phyloP scores from a whole-genome alignment of 2,113 vertebrate species.

The Ovibos moschatus region DNA sequence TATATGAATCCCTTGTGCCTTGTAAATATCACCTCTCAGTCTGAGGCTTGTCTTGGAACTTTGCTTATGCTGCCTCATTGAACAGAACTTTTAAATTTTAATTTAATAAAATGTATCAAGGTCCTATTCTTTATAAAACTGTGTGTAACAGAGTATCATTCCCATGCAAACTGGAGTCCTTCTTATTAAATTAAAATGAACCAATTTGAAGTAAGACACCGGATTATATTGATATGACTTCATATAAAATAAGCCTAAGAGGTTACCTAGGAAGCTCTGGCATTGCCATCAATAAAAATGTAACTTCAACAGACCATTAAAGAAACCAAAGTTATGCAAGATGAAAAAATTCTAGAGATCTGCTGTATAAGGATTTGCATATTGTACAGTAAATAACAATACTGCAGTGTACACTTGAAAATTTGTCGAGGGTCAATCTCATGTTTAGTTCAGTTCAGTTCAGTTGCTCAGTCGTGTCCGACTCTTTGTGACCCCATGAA shows the following conservation, averaged over 20 bases:
- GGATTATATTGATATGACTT: conserved; percentile 19
- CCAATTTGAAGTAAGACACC: background rate
- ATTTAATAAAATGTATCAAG: conserved; percentile 20
- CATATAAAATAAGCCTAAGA: background rate
- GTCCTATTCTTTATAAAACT: background rate
- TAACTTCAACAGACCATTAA: background rate
- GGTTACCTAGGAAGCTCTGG: background rate
- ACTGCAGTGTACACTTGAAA: background rate
- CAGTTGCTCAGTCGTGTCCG: too few species aligned
- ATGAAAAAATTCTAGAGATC: background rate
- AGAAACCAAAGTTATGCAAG: background rate
- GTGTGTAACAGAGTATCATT: background rate
- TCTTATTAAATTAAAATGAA: conserved; percentile 44
- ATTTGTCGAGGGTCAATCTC: background rate
- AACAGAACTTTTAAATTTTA: background rate
- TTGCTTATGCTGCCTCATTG: conserved; percentile 13
- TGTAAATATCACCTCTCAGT: background rate
- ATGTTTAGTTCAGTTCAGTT: background rate
- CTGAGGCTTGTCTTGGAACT: background rate
- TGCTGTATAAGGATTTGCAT: background rate
- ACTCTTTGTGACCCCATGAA: too few species aligned
- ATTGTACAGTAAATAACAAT: background rate
- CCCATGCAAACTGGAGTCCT: background rate
- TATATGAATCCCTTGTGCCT: background rate
- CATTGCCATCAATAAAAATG: background rate